Evolutionary conservation across 2,797 vertebrate genomes (phyloP), one percentile per base, ranked within the genome.

Genomic region (Tapera naevia): DNA sequence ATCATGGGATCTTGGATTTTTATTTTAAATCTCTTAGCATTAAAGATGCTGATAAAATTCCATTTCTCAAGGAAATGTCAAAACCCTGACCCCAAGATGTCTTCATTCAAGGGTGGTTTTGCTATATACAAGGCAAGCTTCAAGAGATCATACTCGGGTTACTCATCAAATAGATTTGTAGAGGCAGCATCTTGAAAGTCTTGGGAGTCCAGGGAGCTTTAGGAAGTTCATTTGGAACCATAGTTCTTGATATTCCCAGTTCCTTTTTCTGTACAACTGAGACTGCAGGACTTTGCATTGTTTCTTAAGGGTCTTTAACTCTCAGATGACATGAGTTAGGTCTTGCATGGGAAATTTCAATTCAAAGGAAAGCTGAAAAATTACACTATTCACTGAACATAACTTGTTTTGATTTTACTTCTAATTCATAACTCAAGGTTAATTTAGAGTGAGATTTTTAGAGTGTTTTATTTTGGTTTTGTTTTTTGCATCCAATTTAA

Each of bases 111-210:
- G 16, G 25, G 11, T 32, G 43, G 37, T 30, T 73, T 81, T 46
- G n/a, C n/a, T 70, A 5, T 18, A 14, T 2, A 17, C 15, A 50
- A 60, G 5, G 19, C 18, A 74, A 11, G 3, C 37, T 78, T 83
- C 30, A 48, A 35, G 33, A 43, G 2, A 17, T 32, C 27, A 18
- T 37, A 3, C 0, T 0, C 7, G 17, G 11, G 1, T 58, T 78
- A 22, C 6, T 41, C 1, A 0, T 14, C 25, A 62, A 10, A 28
- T 0, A 72, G 41, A 56, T 18, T 37, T 14, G 17, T 4, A 64
- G 11, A 48, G 9, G 17, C 25, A 81, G 4, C 13, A 61, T 46
- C 37, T 17, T 57, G 23, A 65, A 86, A 72, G 11, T 16, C 37
- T 46, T 88, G 13, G 45, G 14, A 76, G 11, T 21, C 17, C 39